Conservation (phyloP, 2,888 invertebrate species). For the Nomada goodeniana region DNA sequence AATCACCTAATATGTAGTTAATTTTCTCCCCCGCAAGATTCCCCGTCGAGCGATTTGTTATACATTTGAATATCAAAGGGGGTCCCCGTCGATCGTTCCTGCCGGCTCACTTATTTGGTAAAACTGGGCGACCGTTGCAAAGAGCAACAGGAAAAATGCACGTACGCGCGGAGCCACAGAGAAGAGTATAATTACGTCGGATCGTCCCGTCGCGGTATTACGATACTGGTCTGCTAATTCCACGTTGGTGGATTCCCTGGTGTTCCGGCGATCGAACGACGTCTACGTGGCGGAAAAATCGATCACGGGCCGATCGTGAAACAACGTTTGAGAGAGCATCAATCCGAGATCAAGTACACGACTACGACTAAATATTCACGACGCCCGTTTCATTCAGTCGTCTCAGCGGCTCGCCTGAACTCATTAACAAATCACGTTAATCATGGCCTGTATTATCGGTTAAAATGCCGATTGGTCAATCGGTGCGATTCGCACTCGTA, state of each 20-base stretch:
- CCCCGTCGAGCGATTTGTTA: background rate
- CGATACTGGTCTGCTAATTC: background rate
- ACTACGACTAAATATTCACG: conserved; percentile 58
- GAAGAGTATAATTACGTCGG: background rate
- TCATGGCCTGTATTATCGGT: conserved; percentile 80
- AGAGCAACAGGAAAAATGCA: too few species aligned
- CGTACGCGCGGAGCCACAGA: background rate
- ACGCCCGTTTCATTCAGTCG: conserved; percentile 72
- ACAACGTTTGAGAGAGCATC: conserved; percentile 9
- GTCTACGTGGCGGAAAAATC: conserved; percentile 10
- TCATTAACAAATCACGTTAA: conserved; percentile 82
- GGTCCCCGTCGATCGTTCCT: too few species aligned
- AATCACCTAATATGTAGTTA: background rate
- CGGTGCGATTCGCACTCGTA: conserved; percentile 53
- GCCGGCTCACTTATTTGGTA: too few species aligned
- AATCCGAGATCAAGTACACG: conserved; percentile 53
- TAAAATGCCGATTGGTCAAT: conserved; percentile 75
- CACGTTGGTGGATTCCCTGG: background rate
- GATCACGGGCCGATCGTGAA: conserved; percentile 18
- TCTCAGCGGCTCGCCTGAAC: conserved; percentile 60
- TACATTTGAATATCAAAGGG: too few species aligned
- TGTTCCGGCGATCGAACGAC: background rate
- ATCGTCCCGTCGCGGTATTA: background rate
- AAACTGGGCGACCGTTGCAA: too few species aligned
- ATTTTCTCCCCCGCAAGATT: background rate